phyloP scores from a whole-genome alignment of 2,888 invertebrate genomes.

The Cephus runcator region DNA sequence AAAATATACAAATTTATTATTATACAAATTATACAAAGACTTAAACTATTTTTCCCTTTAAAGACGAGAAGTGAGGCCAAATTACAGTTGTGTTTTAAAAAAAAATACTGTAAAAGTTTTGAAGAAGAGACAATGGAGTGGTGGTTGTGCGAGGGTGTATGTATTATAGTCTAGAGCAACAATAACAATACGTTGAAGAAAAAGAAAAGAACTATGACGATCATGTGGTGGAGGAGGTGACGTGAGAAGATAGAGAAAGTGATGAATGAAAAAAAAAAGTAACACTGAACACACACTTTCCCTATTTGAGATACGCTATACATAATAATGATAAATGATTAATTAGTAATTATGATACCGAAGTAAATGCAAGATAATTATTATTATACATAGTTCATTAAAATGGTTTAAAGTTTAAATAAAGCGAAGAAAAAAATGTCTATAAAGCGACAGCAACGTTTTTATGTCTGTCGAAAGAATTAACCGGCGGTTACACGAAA shows the following conservation, averaged over 20 bases:
- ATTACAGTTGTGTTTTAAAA: constrained; percentile 41
- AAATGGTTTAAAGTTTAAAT: constrained; percentile 59
- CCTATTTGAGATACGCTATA: constrained; percentile 58
- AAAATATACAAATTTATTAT: not conserved
- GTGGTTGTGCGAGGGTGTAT: constrained; percentile 25
- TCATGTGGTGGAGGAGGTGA: constrained; percentile 17
- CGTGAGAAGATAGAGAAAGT: constrained; percentile 28
- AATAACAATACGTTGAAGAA: constrained; percentile 7
- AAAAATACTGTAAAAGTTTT: constrained; percentile 12
- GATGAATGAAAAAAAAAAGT: constrained; percentile 17
- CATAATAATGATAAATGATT: constrained; percentile 55
- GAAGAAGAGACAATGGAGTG: constrained; percentile 14
- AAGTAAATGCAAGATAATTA: constrained; percentile 22
- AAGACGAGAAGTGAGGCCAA: constrained; percentile 36
- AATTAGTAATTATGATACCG: constrained; percentile 41
- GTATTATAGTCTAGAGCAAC: constrained; percentile 26
- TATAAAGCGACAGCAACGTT: constrained; percentile 45
- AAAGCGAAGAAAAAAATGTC: constrained; percentile 43
- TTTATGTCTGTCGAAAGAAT: constrained; percentile 36
- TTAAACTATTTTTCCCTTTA: constrained; percentile 14
- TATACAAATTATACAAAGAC: constrained; percentile 28
- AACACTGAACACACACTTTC: constrained; percentile 27
- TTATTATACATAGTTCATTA: constrained; percentile 17
- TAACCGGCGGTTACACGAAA: constrained; percentile 21
- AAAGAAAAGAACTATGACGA: constrained; percentile 21